Evolutionary conservation across 2,113 vertebrate species (phyloP).

Genomic region (Heliornis fulica): DNA sequence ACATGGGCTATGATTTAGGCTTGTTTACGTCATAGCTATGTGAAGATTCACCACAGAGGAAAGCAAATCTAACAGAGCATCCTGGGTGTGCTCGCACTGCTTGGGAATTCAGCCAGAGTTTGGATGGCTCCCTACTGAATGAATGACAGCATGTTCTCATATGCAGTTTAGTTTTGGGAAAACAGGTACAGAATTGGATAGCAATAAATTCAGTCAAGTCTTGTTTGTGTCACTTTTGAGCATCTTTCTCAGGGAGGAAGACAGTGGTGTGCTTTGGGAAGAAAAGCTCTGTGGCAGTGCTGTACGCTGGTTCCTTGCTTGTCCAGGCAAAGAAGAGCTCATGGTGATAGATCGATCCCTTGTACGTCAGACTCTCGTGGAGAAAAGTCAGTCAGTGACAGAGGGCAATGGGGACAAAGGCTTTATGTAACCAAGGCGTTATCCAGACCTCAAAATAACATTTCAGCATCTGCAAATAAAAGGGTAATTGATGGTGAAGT

Average conservation of each 20-base stretch:
- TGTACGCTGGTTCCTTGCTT: not conserved
- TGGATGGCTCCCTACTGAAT: not conserved
- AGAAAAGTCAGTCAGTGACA: slow-evolving; percentile 39
- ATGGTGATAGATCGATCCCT: not conserved
- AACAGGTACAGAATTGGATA: not conserved
- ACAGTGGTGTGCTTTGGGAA: not conserved
- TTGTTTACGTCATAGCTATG: not conserved
- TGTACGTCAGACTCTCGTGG: not conserved
- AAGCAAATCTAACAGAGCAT: not conserved
- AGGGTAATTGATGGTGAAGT: not conserved
- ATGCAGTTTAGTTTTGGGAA: slow-evolving; percentile 4
- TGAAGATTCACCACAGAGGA: not conserved
- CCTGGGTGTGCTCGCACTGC: not conserved
- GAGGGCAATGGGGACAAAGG: not conserved
- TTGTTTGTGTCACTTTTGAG: not conserved
- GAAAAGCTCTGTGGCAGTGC: not conserved
- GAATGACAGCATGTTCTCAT: not conserved
- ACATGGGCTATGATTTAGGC: not conserved
- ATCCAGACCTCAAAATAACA: slow-evolving; percentile 81
- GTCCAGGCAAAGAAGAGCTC: not conserved
- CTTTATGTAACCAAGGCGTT: slow-evolving; percentile 64
- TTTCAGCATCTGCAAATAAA: slow-evolving; percentile 61
- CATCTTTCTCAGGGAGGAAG: not conserved
- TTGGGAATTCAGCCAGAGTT: not conserved
- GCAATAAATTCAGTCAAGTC: not conserved